phyloP scores from a whole-genome alignment of 2,113 vertebrate species.

The Labeo catla region DNA sequence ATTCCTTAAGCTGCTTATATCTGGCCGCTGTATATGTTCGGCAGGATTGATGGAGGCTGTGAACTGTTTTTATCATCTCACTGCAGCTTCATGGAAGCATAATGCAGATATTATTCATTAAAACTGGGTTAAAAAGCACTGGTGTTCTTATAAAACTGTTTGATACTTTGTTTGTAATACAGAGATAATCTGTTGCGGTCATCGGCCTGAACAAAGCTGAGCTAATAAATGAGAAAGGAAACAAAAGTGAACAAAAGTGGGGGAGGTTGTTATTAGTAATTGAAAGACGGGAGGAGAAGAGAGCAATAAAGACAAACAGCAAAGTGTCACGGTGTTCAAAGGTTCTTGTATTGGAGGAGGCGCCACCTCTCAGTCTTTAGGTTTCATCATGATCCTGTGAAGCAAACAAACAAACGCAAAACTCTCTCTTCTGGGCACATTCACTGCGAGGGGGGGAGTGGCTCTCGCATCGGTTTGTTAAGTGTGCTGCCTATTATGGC shows the following conservation, averaged over 20 bases:
- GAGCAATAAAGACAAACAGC: constrained; percentile 18
- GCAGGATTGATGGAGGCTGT: not conserved
- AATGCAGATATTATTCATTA: not conserved
- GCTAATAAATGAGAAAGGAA: not conserved
- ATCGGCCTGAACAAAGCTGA: not conserved
- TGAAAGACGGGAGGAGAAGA: constrained; percentile 31
- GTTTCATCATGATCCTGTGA: not conserved
- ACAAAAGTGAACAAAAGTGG: not conserved
- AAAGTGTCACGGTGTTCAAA: constrained; percentile 30
- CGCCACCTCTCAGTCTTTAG: not conserved
- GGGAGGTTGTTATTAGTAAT: constrained; percentile 14
- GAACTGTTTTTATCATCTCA: not conserved
- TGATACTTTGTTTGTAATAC: not conserved
- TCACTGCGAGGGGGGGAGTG: not conserved
- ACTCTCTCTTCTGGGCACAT: not conserved
- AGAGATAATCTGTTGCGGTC: constrained; percentile 1
- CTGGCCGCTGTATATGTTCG: constrained; percentile 5
- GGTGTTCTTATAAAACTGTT: not conserved
- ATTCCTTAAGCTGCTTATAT: constrained; percentile 77
- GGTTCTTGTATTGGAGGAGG: constrained; percentile 25
- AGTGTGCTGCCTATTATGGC: constrained; percentile 16
- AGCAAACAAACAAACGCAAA: constrained; percentile 11
- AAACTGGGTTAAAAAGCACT: not conserved
- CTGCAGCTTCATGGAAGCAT: not conserved
- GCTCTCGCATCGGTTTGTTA: not conserved